A percentile compares a stretch with the other conserved stretches of the same genome.
Conservation (phyloP, 2,888 invertebrate genomes). For the Villa cingulata region DNA sequence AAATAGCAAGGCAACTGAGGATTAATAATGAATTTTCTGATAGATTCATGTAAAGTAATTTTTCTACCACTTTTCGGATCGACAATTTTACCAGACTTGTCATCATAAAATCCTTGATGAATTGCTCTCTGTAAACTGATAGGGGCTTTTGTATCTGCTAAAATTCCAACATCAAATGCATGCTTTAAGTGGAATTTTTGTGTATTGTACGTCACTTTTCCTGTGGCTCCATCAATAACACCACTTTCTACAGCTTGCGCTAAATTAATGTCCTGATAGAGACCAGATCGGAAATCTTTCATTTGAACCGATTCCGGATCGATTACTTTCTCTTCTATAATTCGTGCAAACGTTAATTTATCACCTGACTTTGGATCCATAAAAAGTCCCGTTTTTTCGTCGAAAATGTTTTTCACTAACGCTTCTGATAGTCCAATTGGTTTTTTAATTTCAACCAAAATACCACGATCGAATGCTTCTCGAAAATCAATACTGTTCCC, state of each 20-base stretch:
- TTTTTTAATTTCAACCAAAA: constrained; percentile 65
- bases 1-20: constrained; percentile 70
- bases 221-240: constrained; percentile 56
- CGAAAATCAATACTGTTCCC: constrained; percentile 59
- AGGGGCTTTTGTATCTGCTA: constrained; percentile 68
- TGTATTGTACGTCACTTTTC: constrained; percentile 48
- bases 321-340: constrained; percentile 65
- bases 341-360: constrained; percentile 65
- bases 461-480: constrained; percentile 73
- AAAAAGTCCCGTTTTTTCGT: constrained; percentile 64
- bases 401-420: constrained; percentile 65
- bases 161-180: constrained; percentile 64
- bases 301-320: constrained; percentile 74
- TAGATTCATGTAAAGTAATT: constrained; percentile 72
- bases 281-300: constrained; percentile 60
- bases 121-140: constrained; percentile 72
- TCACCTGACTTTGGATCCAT: constrained; percentile 69
- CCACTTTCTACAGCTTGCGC: constrained; percentile 63
- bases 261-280: constrained; percentile 64
- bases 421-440: constrained; percentile 73
- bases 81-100: constrained; percentile 63
- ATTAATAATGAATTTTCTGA: constrained; percentile 65
- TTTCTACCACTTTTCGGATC: constrained; percentile 67
- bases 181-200: constrained; percentile 57
- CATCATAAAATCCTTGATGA: constrained; percentile 75